These are phyloP conservation scores for Ceyx margarethae DNA, from an alignment of 2,113 vertebrate species.

Conservation along the genomic window DNA sequence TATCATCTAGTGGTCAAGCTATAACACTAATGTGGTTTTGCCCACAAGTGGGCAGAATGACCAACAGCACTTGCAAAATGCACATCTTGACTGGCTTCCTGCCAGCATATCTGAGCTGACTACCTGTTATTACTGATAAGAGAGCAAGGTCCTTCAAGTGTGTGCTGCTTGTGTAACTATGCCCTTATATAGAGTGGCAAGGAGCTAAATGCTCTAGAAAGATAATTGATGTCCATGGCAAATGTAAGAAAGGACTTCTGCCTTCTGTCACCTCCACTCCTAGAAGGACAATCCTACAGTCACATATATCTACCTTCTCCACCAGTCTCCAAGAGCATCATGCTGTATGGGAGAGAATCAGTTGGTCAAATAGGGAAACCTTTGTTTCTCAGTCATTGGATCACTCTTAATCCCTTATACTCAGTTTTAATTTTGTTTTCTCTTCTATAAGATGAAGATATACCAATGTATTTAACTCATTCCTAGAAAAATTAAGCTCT, in stretches of 20 bases:
- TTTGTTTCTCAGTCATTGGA: background rate
- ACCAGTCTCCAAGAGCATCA: background rate
- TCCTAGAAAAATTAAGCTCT: background rate
- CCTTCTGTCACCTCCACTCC: background rate
- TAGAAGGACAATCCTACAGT: background rate
- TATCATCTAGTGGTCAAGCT: background rate
- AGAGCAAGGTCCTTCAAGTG: background rate
- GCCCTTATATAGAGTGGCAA: background rate
- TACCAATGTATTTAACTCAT: background rate
- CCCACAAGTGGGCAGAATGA: background rate
- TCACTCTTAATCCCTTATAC: background rate
- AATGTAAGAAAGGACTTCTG: background rate
- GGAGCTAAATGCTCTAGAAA: background rate
- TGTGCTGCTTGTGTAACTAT: background rate
- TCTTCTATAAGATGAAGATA: background rate
- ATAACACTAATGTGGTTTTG: background rate
- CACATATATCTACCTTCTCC: background rate
- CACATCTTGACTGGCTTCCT: background rate
- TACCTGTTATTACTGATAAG: background rate
- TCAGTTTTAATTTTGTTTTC: background rate
- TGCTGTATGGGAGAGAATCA: background rate
- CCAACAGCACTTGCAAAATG: background rate
- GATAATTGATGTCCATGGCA: background rate
- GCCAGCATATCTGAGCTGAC: background rate
- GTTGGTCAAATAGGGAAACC: background rate